Evolutionary conservation across 2,888 invertebrate genomes (phyloP).

Genomic region (Cosmopolites sordidus): DNA sequence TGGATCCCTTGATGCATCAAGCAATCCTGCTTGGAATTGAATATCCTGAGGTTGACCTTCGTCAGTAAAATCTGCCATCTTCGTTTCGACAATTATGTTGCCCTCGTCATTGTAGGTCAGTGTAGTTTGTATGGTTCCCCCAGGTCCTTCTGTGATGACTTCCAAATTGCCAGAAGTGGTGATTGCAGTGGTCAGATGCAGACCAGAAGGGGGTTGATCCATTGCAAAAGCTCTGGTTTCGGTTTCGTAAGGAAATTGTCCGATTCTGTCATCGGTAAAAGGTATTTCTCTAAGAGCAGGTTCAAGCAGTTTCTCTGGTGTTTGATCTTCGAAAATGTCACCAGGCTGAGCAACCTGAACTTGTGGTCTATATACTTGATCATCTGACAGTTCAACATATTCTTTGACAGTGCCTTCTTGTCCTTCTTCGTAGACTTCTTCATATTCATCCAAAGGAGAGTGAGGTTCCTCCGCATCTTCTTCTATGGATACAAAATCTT

Average conservation of each 20-base stretch:
- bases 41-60: not conserved
- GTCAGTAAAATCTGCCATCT: conserved; percentile 14
- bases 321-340: not conserved
- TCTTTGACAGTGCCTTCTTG: too few relatives aligned
- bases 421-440: too few relatives aligned
- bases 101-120: conserved; percentile 42
- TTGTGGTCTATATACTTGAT: too few relatives aligned
- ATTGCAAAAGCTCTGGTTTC: conserved; percentile 33
- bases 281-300: conserved; percentile 13
- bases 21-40: not conserved
- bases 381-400: too few relatives aligned
- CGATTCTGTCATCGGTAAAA: conserved; percentile 18
- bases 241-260: conserved; percentile 32
- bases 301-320: not conserved
- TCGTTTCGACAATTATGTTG: conserved; percentile 40
- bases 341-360: too few relatives aligned
- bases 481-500: too few relatives aligned
- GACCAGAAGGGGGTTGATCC: conserved; percentile 35
- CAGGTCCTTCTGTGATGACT: conserved; percentile 44
- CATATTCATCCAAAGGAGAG: too few relatives aligned
- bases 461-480: too few relatives aligned
- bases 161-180: conserved; percentile 44
- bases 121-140: conserved; percentile 44
- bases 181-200: conserved; percentile 42
- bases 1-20: conserved; percentile 4